These are phyloP conservation scores for Melanostigma gelatinosum DNA, from an alignment of 2,113 vertebrate species.

Conservation along the genomic window DNA sequence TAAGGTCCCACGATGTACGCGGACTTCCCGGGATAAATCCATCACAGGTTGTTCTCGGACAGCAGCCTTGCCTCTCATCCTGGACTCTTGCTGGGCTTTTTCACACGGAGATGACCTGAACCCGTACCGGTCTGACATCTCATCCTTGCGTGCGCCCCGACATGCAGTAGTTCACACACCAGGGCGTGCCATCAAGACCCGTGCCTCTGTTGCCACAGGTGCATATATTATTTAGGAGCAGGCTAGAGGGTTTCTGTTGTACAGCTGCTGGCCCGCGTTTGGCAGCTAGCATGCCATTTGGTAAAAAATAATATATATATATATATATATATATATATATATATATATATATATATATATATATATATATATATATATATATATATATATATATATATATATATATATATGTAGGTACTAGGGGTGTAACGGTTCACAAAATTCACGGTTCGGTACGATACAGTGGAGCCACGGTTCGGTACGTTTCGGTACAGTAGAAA, in stretches of 20 bases:
- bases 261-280: slow-evolving; percentile 28
- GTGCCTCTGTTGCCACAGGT: slow-evolving; percentile 37
- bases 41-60: slow-evolving; percentile 48
- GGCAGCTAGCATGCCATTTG: slow-evolving; percentile 24
- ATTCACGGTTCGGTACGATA: no score
- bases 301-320: background rate
- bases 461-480: no score
- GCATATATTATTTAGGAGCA: slow-evolving; percentile 62
- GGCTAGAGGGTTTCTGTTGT: slow-evolving; percentile 27
- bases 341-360: no score
- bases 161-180: slow-evolving; percentile 34
- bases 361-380: no score
- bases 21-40: slow-evolving; percentile 46
- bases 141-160: slow-evolving; percentile 35
- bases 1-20: slow-evolving; percentile 28
- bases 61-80: slow-evolving; percentile 22
- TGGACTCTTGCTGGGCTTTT: slow-evolving; percentile 42
- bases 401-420: background rate
- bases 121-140: slow-evolving; percentile 50
- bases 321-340: no score
- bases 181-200: slow-evolving; percentile 33
- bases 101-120: slow-evolving; percentile 53
- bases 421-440: no score
- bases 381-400: no score
- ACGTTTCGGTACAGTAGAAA: no score